Base-by-base conservation (phyloP, 92 coral and sea anemone species). In the Paragorgia papillata region DNA sequence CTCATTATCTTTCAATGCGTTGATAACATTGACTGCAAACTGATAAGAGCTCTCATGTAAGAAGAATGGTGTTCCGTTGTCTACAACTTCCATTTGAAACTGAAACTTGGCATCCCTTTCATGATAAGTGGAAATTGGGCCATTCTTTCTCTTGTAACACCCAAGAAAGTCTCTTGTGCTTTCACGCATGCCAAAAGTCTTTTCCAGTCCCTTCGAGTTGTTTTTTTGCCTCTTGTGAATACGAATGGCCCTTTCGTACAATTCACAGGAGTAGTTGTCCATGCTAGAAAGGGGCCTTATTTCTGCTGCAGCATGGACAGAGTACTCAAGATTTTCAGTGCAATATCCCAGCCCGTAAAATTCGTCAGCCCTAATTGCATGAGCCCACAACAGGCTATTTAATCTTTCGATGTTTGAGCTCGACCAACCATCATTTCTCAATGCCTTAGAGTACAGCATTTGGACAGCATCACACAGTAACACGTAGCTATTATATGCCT, bases 131-230 rank as follows among this genome's bases (percentile, higher is more conserved):
- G 90, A 79, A 34, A 85, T 13, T 22, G 85, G 77, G 17, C 88
- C 90, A 79, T 85, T 7, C 60, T 24, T 51, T 56, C 65, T 53
- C 85, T 87, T 37, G 51, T 69, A 75, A 9, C 20, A 19, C 4
- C 57, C 58, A 9, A 69, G 69, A 9, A 32, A 60, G 27, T 57
- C n/a, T 8, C 75, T 69, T 12, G 59, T 40, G 29, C 60, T 28
- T 21, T 80, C 85, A 12, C 76, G 39, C 18, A 43, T 27, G 25
- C 86, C 88, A 80, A 53, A 85, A 0, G 90, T 87, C 62, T 79
- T 90, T 26, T n/a, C 87, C 90, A 1, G 84, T 0, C 0, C 90
- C 91, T 68, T 87, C 87, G 96, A 85, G 79, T 90, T 90, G 68
- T 90, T 85, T 31, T 82, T 87, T 50, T 87, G 96, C 41, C n/a